Evolutionary conservation across 2,888 invertebrate genomes (phyloP).

Genomic region (Sericinus montela): DNA sequence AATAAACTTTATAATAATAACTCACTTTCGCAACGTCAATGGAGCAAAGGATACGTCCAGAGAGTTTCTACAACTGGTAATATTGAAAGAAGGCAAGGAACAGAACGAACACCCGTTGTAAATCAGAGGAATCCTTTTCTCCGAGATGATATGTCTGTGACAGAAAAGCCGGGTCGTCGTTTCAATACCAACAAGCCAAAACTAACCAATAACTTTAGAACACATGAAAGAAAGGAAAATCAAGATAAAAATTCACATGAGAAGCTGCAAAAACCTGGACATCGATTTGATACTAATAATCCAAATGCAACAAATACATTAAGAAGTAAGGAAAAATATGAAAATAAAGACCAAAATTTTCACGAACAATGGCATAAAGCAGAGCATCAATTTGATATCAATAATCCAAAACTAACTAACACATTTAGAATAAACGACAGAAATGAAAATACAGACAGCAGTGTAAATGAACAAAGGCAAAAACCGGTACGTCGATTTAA

Average conservation of each 20-base stretch:
- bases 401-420: too few relatives aligned
- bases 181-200: background rate
- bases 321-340: too few relatives aligned
- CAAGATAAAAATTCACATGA: background rate
- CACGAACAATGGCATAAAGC: too few relatives aligned
- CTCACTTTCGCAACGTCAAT: slow-evolving; percentile 35
- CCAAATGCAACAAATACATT: too few relatives aligned
- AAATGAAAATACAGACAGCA: too few relatives aligned
- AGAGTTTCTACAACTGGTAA: slow-evolving; percentile 41
- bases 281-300: too few relatives aligned
- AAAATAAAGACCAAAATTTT: too few relatives aligned
- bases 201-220: background rate
- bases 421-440: too few relatives aligned
- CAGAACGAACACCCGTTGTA: slow-evolving; percentile 18
- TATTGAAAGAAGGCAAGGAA: slow-evolving; percentile 34
- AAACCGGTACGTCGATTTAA: too few relatives aligned
- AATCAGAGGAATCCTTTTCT: slow-evolving; percentile 12
- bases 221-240: background rate
- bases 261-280: too few relatives aligned
- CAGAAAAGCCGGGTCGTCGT: background rate
- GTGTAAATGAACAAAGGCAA: too few relatives aligned
- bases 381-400: too few relatives aligned
- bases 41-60: slow-evolving; percentile 32
- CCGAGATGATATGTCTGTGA: background rate
- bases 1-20: slow-evolving; percentile 39